phyloP scores from a whole-genome alignment of 2,797 vertebrate genomes.

The Ficedula albicollis region DNA sequence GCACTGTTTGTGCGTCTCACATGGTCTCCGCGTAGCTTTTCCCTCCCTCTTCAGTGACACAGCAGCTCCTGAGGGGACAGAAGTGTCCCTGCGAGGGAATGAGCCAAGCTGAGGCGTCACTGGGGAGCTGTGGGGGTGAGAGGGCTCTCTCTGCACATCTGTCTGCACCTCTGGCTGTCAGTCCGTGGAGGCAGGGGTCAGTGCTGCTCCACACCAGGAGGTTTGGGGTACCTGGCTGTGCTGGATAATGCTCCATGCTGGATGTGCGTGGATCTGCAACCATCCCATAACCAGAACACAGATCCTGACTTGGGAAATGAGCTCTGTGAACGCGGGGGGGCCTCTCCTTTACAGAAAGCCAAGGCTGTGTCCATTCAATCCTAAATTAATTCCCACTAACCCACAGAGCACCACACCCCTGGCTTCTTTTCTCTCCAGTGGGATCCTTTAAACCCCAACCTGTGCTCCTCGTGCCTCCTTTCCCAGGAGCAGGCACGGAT shows the following conservation, averaged over 20 bases:
- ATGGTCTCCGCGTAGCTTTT: not conserved
- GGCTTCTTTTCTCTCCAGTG: not conserved
- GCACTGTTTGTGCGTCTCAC: accelerated
- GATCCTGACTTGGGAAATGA: accelerated
- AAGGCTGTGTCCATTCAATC: not conserved
- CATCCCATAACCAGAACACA: accelerated
- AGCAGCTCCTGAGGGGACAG: not conserved
- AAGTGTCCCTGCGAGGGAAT: not conserved
- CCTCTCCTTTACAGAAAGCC: not conserved
- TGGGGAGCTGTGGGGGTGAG: accelerated
- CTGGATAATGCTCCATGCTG: not conserved
- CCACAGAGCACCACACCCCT: accelerated
- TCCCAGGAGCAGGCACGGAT: not conserved
- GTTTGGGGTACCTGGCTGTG: accelerated
- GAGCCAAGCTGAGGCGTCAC: not conserved
- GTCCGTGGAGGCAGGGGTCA: not conserved
- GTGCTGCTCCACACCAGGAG: not conserved
- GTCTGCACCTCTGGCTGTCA: not conserved
- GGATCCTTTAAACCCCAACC: not conserved
- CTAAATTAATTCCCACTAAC: not conserved
- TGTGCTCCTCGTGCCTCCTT: not conserved
- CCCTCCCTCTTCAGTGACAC: not conserved
- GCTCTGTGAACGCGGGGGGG: not conserved
- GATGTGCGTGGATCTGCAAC: not conserved
- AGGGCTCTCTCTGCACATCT: not conserved